Evolutionary conservation across 2,797 vertebrate species (phyloP).

Genomic region (Pachyuromys duprasi): DNA sequence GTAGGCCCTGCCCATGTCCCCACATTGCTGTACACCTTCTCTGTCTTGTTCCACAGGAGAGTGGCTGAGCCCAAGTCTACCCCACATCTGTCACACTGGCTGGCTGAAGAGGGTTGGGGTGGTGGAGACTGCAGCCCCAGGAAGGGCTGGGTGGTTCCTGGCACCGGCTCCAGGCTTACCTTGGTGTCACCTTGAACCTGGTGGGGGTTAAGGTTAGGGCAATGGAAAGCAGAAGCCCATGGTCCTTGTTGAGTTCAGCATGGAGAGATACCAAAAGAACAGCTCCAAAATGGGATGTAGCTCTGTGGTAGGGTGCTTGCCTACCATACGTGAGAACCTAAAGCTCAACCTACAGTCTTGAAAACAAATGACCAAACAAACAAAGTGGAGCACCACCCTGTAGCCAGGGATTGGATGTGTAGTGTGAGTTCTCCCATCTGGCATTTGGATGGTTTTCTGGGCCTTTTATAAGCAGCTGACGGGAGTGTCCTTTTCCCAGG

Average conservation of each 20-base stretch:
- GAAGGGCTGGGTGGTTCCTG: background rate
- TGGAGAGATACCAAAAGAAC: background rate
- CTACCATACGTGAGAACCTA: background rate
- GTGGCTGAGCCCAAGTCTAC: background rate
- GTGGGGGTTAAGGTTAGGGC: background rate
- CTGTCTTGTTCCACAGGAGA: background rate
- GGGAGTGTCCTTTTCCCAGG: background rate
- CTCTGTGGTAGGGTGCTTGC: background rate
- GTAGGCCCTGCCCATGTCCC: conserved; percentile 81
- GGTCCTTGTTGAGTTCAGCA: background rate
- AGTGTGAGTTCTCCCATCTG: background rate
- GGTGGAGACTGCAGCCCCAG: background rate
- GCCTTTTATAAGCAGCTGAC: background rate
- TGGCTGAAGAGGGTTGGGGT: fast-evolving
- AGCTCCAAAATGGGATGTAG: background rate
- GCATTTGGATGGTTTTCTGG: background rate
- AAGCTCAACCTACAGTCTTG: no score
- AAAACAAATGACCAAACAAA: background rate
- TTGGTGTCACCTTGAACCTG: background rate
- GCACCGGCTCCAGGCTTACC: background rate
- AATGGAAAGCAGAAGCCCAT: no score
- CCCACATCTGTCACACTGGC: fast-evolving
- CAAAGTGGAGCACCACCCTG: background rate
- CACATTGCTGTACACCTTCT: fast-evolving
- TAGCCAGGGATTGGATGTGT: background rate